These are phyloP conservation scores for Zingel zingel DNA, from an alignment of 2,113 vertebrate species.

Conservation along the genomic window DNA sequence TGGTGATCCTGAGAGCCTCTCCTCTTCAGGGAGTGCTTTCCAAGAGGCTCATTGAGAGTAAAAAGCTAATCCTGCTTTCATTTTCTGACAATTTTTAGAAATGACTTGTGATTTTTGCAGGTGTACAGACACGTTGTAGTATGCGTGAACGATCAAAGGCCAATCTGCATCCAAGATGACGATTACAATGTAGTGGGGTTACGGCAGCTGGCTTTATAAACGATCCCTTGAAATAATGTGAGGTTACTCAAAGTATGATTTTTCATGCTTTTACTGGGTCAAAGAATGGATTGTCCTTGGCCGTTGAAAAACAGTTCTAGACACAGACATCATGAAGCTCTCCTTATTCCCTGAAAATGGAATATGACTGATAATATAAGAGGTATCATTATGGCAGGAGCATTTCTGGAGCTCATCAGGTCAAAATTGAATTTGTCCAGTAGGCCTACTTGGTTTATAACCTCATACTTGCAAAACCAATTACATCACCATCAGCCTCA, in stretches of 20 bases:
- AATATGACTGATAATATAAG: background rate
- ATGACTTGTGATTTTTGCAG: background rate
- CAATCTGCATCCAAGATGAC: background rate
- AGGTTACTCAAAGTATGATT: background rate
- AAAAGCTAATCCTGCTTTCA: slow-evolving; percentile 13
- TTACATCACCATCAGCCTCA: too few relatives aligned
- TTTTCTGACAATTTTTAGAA: slow-evolving; percentile 18
- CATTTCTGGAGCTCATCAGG: background rate
- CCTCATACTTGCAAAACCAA: too few relatives aligned
- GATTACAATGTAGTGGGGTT: background rate
- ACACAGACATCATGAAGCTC: slow-evolving; percentile 20
- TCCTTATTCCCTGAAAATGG: background rate
- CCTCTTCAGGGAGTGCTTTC: background rate
- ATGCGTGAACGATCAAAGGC: slow-evolving; percentile 14
- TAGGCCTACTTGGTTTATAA: too few relatives aligned
- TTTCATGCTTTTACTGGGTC: slow-evolving; percentile 20
- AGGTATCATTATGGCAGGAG: background rate
- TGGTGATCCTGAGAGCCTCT: slow-evolving; percentile 6
- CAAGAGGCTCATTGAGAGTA: background rate
- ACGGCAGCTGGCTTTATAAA: background rate
- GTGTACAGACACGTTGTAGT: background rate
- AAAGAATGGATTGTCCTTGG: slow-evolving; percentile 17
- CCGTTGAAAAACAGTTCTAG: slow-evolving; percentile 8
- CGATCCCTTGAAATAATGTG: background rate
- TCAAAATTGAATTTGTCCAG: too few relatives aligned